Conservation (phyloP, 2,888 invertebrate species). For the Nemurella pictetii region DNA sequence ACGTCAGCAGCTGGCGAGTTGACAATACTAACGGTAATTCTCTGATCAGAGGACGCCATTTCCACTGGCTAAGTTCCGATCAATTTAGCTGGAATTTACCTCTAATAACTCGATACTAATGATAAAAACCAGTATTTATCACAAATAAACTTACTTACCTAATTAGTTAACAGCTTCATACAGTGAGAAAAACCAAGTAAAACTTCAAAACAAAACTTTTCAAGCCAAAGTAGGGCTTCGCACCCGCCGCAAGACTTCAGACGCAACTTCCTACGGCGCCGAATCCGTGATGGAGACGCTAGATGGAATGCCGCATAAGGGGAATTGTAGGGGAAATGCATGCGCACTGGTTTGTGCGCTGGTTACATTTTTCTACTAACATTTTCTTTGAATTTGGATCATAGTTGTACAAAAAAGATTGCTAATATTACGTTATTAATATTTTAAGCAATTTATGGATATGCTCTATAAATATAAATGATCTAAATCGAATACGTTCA, state of each 20-base stretch:
- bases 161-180: background rate
- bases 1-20: background rate
- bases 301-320: background rate
- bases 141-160: background rate
- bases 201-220: background rate
- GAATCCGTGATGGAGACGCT: background rate
- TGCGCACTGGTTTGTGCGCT: background rate
- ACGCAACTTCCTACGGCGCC: background rate
- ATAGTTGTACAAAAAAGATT: background rate
- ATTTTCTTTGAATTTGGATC: background rate
- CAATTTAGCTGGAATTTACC: background rate
- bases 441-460: too few relatives aligned
- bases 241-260: background rate
- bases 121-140: background rate
- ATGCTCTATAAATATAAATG: background rate
- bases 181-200: background rate
- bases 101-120: background rate
- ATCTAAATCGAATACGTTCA: background rate
- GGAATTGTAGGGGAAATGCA: background rate
- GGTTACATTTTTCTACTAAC: background rate
- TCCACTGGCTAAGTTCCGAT: background rate
- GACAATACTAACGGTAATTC: background rate
- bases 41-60: background rate
- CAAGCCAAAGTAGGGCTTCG: background rate
- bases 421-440: background rate